Conservation (phyloP, 2,888 invertebrate genomes). For the Eupeodes latifasciatus region DNA sequence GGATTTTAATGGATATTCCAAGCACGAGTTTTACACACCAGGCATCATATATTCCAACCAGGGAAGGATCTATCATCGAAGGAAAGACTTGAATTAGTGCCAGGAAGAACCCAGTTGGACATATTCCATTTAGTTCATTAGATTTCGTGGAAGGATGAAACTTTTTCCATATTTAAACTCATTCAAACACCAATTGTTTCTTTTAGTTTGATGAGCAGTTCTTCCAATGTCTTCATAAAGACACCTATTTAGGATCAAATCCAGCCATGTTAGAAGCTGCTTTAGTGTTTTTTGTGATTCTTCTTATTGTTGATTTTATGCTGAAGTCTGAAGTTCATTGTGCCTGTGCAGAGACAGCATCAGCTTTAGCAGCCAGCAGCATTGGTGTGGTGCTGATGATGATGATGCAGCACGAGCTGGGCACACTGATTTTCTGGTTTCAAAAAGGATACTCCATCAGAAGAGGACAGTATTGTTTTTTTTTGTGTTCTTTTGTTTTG, state of each 20-base stretch:
- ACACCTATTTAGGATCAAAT: neutral
- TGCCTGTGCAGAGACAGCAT: slow-evolving; percentile 46
- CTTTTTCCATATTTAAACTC: too few relatives aligned
- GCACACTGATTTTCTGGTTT: slow-evolving; percentile 60
- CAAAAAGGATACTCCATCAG: slow-evolving; percentile 46
- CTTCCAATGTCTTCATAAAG: too few relatives aligned
- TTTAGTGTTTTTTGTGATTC: neutral
- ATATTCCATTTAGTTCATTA: neutral
- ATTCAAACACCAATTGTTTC: neutral
- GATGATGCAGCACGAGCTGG: slow-evolving; percentile 67
- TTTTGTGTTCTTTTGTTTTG: too few relatives aligned
- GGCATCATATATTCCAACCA: slow-evolving; percentile 14
- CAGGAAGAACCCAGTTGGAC: neutral
- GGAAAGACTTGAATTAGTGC: neutral
- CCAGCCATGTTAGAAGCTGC: neutral
- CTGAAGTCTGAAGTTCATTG: slow-evolving; percentile 67
- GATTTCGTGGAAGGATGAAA: neutral
- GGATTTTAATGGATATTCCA: slow-evolving; percentile 61
- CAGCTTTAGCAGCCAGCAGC: slow-evolving; percentile 19
- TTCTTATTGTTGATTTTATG: slow-evolving; percentile 32
- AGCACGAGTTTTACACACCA: slow-evolving; percentile 62
- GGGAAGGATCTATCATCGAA: neutral
- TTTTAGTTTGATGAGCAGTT: neutral
- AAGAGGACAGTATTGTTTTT: slow-evolving; percentile 6
- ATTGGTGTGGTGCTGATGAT: slow-evolving; percentile 42